Base-by-base conservation (phyloP, 1,140 invertebrate genomes). In the Berghia stephanieae region DNA sequence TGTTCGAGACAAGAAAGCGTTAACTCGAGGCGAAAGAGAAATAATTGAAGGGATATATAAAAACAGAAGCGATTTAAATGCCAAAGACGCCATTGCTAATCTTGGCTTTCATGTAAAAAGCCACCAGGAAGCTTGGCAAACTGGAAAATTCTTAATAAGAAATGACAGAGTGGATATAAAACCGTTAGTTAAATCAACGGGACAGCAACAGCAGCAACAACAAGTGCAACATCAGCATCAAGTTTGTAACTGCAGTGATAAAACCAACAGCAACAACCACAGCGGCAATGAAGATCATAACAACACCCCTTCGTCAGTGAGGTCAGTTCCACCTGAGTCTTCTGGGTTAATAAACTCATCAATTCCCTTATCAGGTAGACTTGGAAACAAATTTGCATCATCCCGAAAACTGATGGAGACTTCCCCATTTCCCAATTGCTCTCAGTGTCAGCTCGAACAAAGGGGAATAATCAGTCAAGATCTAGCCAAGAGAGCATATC, bases 21-120 rank as follows among this genome's bases (percentile, higher is more conserved):
- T 87, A 21, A 87, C 86, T n/a, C 84, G 84, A 77, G 86, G 86
- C 2, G 86, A 87, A 75, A 77, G 81, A 40, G 86, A 87, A 74
- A 87, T 87, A 38, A 87, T 87, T 40, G 80, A 83, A 36, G 86
- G 86, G 18, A 87, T 87, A 40, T 86, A 81, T 79, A 83, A 79
- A 74, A 87, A 87, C 72, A 74, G 86, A 44, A 82, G 85, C 16
- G 83, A 86, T 72, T 38, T 82, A 16, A 38, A 38, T 73, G 78
- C 46, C 21, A 66, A 74, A 31, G 79, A 80, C 18, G 52, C 46
- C 5, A 42, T n/a, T 2, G 10, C 24, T 21, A 70, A 77, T 34
- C 77, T 63, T 3, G 77, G 77, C 21, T 66, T 79, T 57, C 55
- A 69, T 16, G 82, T 86, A 4, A 78, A 76, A 63, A 83, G 83